Evolutionary conservation across 2,888 invertebrate species (phyloP).

Genomic region (Ypsolopha scabrella): DNA sequence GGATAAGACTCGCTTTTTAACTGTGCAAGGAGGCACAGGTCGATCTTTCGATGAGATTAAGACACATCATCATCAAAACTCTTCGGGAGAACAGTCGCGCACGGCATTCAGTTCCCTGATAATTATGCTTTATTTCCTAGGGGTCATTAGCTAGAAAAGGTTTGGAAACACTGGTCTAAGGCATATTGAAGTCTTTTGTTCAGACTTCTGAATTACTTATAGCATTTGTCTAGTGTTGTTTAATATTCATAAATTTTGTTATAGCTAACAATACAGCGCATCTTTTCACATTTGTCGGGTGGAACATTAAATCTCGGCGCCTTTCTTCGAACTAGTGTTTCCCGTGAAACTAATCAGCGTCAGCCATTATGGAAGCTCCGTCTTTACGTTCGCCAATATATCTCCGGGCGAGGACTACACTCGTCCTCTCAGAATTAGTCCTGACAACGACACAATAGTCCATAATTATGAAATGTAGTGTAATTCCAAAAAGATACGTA

Average conservation of each 20-base stretch:
- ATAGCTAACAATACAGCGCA: constrained; percentile 7
- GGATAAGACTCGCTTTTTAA: no score
- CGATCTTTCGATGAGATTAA: no score
- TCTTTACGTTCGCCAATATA: constrained; percentile 46
- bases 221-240: background rate
- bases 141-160: no score
- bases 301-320: constrained; percentile 33
- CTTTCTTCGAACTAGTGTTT: constrained; percentile 57
- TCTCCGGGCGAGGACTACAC: constrained; percentile 41
- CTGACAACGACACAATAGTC: constrained; percentile 64
- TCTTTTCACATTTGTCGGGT: constrained; percentile 21
- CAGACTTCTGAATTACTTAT: background rate
- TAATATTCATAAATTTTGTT: background rate
- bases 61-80: no score
- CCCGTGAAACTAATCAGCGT: constrained; percentile 58
- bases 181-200: constrained; percentile 1
- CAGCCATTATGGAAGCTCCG: constrained; percentile 38
- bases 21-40: no score
- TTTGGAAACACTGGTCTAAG: no score
- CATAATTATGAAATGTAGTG: constrained; percentile 71
- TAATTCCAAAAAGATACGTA: constrained; percentile 54
- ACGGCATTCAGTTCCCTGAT: no score
- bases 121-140: no score
- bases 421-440: constrained; percentile 50
- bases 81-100: no score